phyloP scores from a whole-genome alignment of 2,888 invertebrate genomes.

The Saturnia pavonia region DNA sequence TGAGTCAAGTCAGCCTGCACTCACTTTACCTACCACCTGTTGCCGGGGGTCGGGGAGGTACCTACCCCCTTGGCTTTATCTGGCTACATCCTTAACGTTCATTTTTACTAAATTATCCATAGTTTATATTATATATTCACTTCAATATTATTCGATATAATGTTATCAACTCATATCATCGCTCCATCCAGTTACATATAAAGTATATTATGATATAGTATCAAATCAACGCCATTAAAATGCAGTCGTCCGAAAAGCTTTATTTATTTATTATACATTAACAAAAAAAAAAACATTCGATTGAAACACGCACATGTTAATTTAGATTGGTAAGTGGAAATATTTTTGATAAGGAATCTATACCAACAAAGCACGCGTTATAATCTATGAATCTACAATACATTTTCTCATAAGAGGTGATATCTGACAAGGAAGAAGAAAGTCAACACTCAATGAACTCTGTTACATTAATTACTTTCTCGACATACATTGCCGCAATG shows the following conservation, averaged over 20 bases:
- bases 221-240: constrained; percentile 28
- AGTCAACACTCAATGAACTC: neutral
- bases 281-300: neutral
- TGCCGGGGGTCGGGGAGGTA: no score
- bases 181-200: constrained; percentile 62
- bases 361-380: neutral
- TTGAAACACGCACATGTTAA: constrained; percentile 33
- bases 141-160: constrained; percentile 34
- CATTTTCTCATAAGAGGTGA: constrained; percentile 1
- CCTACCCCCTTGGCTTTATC: no score
- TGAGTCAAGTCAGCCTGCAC: no score
- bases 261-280: constrained; percentile 21
- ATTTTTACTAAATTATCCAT: neutral
- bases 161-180: constrained; percentile 63
- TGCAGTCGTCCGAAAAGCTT: constrained; percentile 55
- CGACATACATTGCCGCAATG: no score
- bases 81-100: no score
- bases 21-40: no score
- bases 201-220: constrained; percentile 27
- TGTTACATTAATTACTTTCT: neutral
- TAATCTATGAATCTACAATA: neutral
- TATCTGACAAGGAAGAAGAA: no score
- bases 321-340: constrained; percentile 43
- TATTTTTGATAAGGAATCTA: constrained; percentile 61
- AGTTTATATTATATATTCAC: constrained; percentile 3